Conservation (phyloP, 1,140 invertebrate species). For the Nephotettix cincticeps region DNA sequence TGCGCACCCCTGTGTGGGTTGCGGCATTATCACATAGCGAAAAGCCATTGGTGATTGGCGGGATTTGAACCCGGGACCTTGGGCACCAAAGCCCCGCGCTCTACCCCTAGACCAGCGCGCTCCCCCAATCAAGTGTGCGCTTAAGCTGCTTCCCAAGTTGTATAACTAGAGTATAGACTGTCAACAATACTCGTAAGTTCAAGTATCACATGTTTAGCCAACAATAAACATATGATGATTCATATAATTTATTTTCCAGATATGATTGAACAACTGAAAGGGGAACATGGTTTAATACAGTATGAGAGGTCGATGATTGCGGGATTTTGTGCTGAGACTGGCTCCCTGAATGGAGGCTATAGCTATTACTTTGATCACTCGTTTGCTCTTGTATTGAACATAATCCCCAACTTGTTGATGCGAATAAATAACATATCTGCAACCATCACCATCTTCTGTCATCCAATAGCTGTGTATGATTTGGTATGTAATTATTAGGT, state of each 20-base stretch:
- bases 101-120: too few species aligned
- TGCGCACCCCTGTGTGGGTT: too few species aligned
- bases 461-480: background rate
- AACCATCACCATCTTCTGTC: background rate
- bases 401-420: background rate
- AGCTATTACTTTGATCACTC: background rate
- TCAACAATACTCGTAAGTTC: too few species aligned
- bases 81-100: too few species aligned
- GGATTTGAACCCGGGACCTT: too few species aligned
- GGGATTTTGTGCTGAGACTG: background rate
- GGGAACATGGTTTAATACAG: background rate
- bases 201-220: too few species aligned
- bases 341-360: background rate
- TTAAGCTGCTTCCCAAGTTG: too few species aligned
- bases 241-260: background rate
- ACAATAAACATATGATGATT: too few species aligned
- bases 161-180: too few species aligned
- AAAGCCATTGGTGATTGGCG: too few species aligned
- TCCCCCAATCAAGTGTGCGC: too few species aligned
- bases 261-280: background rate
- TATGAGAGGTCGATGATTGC: constrained; percentile 1
- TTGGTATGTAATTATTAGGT: background rate
- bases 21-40: too few species aligned
- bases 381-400: background rate
- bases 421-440: background rate